phyloP scores from a whole-genome alignment of 2,888 invertebrate genomes.

The Lissonota sp. region DNA sequence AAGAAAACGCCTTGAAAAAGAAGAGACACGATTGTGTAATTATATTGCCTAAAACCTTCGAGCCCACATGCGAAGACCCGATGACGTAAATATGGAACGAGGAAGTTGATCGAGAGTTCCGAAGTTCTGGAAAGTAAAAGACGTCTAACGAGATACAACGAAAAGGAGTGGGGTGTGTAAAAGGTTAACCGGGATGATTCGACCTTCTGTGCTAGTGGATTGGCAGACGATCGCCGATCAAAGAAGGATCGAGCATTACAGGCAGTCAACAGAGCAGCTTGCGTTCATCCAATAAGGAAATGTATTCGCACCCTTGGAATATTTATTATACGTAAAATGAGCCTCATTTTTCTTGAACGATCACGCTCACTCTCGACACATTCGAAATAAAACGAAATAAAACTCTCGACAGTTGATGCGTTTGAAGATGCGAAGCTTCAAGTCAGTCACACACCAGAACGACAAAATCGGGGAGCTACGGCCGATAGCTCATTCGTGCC shows the following conservation, averaged over 20 bases:
- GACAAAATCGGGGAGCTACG: too few species aligned
- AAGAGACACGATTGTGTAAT: too few species aligned
- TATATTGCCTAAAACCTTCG: too few species aligned
- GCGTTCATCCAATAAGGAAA: constrained; percentile 34
- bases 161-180: neutral
- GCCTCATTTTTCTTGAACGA: constrained; percentile 1
- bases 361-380: too few species aligned
- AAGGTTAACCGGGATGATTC: constrained; percentile 2
- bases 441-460: too few species aligned
- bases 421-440: too few species aligned
- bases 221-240: too few species aligned
- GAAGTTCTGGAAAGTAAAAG: constrained; percentile 4
- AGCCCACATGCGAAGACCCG: neutral
- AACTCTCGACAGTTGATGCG: too few species aligned
- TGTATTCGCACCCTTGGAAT: constrained; percentile 13
- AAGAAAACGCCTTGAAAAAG: too few species aligned
- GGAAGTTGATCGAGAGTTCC: constrained; percentile 2
- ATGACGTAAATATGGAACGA: constrained; percentile 10
- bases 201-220: neutral
- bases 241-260: neutral
- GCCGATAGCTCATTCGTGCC: too few species aligned
- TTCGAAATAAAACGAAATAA: neutral
- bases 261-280: neutral
- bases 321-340: neutral
- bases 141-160: neutral